phyloP scores from a whole-genome alignment of 2,797 vertebrate genomes.

The Valencia hispanica region DNA sequence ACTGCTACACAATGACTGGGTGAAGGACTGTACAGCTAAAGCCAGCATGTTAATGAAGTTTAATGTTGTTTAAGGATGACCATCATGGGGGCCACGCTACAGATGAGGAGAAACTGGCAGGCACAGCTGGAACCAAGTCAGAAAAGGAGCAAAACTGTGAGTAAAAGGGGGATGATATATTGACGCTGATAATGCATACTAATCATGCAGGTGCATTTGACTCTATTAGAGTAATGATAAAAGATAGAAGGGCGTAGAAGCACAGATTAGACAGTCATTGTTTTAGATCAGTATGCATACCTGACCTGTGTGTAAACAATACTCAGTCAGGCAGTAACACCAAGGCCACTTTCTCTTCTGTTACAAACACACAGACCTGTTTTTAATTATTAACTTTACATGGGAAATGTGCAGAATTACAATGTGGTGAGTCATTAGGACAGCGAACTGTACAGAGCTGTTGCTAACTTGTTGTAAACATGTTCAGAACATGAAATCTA shows the following conservation, averaged over 20 bases:
- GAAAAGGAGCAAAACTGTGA: conserved; percentile 77
- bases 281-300: conserved; percentile 31
- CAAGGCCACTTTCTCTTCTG: conserved; percentile 35
- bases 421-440: conserved; percentile 12
- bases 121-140: conserved; percentile 73
- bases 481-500: neutral
- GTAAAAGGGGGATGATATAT: conserved; percentile 29
- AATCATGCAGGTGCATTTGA: neutral
- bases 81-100: conserved; percentile 86
- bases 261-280: conserved; percentile 33
- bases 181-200: conserved; percentile 8
- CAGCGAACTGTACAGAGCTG: neutral
- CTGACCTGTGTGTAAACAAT: conserved; percentile 33
- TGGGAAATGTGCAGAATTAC: conserved; percentile 10
- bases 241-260: neutral
- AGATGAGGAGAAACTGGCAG: conserved; percentile 93
- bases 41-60: conserved; percentile 1
- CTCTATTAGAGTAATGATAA: conserved; percentile 8
- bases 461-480: neutral
- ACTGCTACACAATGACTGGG: neutral
- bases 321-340: conserved; percentile 34
- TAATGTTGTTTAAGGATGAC: conserved; percentile 74
- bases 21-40: neutral
- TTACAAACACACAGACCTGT: conserved; percentile 18
- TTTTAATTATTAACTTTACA: conserved; percentile 40